Base-by-base conservation (phyloP, 2,888 invertebrate species). In the Cistogaster globosa region DNA sequence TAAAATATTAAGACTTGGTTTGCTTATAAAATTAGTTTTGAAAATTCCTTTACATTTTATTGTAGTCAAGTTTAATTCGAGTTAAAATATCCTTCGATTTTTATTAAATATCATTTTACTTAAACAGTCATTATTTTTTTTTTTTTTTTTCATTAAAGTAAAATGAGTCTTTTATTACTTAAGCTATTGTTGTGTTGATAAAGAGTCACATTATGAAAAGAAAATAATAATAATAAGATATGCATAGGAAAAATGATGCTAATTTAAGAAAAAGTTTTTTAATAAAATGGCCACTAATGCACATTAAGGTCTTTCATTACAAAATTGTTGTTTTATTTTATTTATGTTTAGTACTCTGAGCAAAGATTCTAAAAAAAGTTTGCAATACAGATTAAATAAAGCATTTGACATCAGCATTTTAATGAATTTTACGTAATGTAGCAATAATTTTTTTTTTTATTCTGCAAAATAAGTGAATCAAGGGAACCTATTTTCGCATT, bases 231-330 rank as follows among this genome's bases (percentile, higher is more conserved):
- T 14, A 53, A 38, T n/a, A 45, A 55, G 55, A 71, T 26, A 5
- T 45, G 26, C 22, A 22, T 11, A 55, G 6, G 6, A 6, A 5
- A 71, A 60, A 72, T 60, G 18, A 20, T 32, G 9, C 3, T 20
- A 20, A 62, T 74, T 62, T 38, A 22, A n/a, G 32, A 12, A 16
- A 53, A 74, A 62, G 53, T 62, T n/a, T 74, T 74, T 74, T 62
- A 62, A 62, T 74, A 53, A 53, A 62, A 74, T 12, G 20, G 6
- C 12, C 67, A 68, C 53, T 62, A 68, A 55, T 80, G 74, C 60
- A 74, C 62, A 80, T 74, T 80, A 68, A 75, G 55, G 68, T 36
- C 68, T 62, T 81, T 68, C 74, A 75, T 81, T 81, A 55, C 38
- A 18, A 62, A 11, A 53, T 22, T 38, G 18, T 32, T 32, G 6